Conservation (phyloP, 2,888 invertebrate species). For the Hydrotaea diabolus region DNA sequence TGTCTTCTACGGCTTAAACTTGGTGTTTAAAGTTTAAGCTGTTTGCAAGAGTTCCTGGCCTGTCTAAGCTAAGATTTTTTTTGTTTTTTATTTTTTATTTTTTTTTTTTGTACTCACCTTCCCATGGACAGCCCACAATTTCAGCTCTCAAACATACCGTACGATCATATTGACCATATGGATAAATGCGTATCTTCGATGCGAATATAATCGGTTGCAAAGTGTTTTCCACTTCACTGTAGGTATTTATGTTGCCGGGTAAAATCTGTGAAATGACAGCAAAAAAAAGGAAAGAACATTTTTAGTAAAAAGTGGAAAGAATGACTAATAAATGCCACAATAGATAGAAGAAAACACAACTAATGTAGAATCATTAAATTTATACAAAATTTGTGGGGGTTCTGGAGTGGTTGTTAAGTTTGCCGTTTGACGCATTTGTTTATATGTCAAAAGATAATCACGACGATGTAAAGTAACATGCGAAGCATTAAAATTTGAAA, state of each 20-base stretch:
- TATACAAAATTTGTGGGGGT: background rate
- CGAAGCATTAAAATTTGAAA: too few relatives aligned
- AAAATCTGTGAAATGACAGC: slow-evolving; percentile 83
- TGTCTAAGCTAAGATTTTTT: too few relatives aligned
- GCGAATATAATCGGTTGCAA: slow-evolving; percentile 90
- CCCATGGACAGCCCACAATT: slow-evolving; percentile 89
- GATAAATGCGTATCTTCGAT: slow-evolving; percentile 88
- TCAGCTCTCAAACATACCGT: slow-evolving; percentile 92
- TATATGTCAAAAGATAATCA: too few relatives aligned
- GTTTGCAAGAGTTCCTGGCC: background rate
- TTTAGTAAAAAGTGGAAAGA: slow-evolving; percentile 21
- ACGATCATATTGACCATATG: slow-evolving; percentile 88
- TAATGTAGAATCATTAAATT: background rate
- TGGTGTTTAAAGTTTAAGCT: background rate
- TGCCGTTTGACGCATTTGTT: too few relatives aligned
- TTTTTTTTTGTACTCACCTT: slow-evolving; percentile 83
- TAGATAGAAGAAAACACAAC: slow-evolving; percentile 13
- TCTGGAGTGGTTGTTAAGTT: background rate
- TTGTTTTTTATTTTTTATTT: background rate
- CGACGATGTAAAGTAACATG: too few relatives aligned
- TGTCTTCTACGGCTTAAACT: background rate
- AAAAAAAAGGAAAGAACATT: background rate
- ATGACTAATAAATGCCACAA: background rate
- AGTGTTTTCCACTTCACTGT: slow-evolving; percentile 87
- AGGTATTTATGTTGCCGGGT: slow-evolving; percentile 90